phyloP scores from a whole-genome alignment of 2,888 invertebrate species.

The Anagyrus pseudococci region DNA sequence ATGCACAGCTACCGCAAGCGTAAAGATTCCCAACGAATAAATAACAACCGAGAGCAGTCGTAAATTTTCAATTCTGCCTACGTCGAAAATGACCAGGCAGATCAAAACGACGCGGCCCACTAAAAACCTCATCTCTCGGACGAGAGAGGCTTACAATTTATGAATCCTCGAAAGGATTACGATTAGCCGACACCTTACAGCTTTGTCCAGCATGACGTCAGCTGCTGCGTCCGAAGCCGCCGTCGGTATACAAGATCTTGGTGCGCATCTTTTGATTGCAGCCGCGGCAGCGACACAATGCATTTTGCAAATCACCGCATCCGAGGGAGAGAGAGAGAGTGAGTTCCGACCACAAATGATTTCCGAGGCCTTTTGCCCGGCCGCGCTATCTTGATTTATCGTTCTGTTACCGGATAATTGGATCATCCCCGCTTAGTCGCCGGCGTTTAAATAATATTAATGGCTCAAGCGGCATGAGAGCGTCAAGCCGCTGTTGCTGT shows the following conservation, averaged over 20 bases:
- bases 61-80: too few relatives aligned
- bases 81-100: too few relatives aligned
- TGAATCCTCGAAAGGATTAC: slow-evolving; percentile 17
- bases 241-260: neutral
- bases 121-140: too few relatives aligned
- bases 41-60: too few relatives aligned
- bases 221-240: neutral
- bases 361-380: neutral
- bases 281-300: neutral
- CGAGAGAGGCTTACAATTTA: too few relatives aligned
- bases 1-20: too few relatives aligned
- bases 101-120: too few relatives aligned
- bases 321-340: too few relatives aligned
- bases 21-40: too few relatives aligned
- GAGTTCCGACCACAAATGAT: too few relatives aligned
- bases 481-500: neutral
- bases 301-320: slow-evolving; percentile 13
- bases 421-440: slow-evolving; percentile 12
- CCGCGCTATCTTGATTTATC: slow-evolving; percentile 12
- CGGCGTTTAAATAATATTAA: neutral
- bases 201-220: neutral
- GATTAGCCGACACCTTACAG: slow-evolving; percentile 12
- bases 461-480: neutral
- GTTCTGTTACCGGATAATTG: slow-evolving; percentile 11
- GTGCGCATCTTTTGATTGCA: neutral